A percentile compares a stretch with the other conserved stretches of the same genome.
Evolutionary conservation across 2,888 invertebrate genomes (phyloP).

Genomic region (Napeogenes inachia): DNA sequence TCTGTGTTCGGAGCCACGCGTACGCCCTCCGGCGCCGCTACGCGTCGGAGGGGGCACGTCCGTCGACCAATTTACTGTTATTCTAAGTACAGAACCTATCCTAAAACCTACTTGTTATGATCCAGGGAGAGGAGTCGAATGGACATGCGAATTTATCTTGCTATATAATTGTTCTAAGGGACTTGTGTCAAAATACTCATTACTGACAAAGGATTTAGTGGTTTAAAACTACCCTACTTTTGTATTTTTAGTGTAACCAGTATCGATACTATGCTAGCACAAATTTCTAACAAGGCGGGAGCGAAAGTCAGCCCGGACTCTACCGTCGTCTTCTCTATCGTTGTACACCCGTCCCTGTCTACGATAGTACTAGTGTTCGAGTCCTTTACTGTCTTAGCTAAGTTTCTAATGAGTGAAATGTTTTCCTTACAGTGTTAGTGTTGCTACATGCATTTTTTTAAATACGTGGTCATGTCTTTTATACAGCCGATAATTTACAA

Average conservation of each 20-base stretch:
- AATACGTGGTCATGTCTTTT: constrained; percentile 7
- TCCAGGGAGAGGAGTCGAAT: too few species aligned
- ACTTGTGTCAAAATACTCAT: not conserved
- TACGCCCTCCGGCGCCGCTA: not conserved
- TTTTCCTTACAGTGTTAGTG: constrained; percentile 29
- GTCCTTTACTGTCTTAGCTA: constrained; percentile 23
- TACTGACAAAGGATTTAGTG: not conserved
- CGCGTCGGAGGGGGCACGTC: constrained; percentile 12
- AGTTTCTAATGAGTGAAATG: constrained; percentile 32
- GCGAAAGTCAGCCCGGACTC: constrained; percentile 27
- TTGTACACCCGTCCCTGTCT: constrained; percentile 2
- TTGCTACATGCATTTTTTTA: constrained; percentile 28
- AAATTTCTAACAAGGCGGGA: constrained; percentile 32
- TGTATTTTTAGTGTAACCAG: not conserved
- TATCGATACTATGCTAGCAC: constrained; percentile 28
- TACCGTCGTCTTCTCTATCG: not conserved
- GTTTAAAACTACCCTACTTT: constrained; percentile 5
- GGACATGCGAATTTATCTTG: not conserved
- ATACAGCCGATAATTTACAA: constrained; percentile 8
- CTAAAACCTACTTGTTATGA: too few species aligned
- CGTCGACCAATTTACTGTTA: not conserved
- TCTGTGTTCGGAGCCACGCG: too few species aligned
- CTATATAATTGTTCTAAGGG: not conserved
- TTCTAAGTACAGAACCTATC: constrained; percentile 1
- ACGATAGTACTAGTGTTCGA: not conserved